Percentiles rank a stretch among this genome's conserved stretches.
These are phyloP conservation scores for Buphagus erythrorhynchus DNA, from an alignment of 2,797 vertebrate species.

Conservation along the genomic window DNA sequence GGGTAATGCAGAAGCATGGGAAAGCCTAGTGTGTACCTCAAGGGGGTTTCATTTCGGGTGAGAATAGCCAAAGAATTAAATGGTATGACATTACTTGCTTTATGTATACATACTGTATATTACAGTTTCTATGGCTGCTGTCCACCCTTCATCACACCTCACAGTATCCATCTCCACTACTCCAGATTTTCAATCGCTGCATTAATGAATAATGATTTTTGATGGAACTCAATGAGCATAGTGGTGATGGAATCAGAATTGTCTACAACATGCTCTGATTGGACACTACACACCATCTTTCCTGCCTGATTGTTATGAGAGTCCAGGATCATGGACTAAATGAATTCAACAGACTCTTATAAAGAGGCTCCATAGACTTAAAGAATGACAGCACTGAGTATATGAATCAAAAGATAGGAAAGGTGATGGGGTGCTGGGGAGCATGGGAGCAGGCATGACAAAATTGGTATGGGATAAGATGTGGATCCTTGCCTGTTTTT, in stretches of 20 bases:
- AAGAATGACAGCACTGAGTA: neutral
- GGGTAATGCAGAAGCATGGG: neutral
- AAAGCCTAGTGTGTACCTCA: neutral
- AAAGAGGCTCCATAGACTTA: neutral
- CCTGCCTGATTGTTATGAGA: neutral
- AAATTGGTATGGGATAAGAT: neutral
- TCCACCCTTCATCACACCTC: neutral
- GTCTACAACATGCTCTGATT: fast-evolving
- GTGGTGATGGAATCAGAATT: neutral
- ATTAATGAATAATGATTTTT: neutral
- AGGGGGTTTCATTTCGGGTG: neutral
- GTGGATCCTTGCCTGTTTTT: fast-evolving
- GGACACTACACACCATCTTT: neutral
- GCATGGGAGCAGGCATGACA: neutral
- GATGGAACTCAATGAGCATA: neutral
- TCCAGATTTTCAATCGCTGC: fast-evolving
- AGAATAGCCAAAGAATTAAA: neutral
- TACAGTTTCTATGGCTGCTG: neutral
- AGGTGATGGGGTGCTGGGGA: neutral
- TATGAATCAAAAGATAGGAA: neutral
- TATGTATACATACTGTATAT: neutral
- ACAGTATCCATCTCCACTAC: neutral
- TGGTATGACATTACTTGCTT: neutral
- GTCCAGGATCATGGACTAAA: fast-evolving
- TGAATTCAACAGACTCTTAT: neutral